Base-by-base conservation (phyloP, 1,140 invertebrate species). In the Caenorhabditis elegans region DNA sequence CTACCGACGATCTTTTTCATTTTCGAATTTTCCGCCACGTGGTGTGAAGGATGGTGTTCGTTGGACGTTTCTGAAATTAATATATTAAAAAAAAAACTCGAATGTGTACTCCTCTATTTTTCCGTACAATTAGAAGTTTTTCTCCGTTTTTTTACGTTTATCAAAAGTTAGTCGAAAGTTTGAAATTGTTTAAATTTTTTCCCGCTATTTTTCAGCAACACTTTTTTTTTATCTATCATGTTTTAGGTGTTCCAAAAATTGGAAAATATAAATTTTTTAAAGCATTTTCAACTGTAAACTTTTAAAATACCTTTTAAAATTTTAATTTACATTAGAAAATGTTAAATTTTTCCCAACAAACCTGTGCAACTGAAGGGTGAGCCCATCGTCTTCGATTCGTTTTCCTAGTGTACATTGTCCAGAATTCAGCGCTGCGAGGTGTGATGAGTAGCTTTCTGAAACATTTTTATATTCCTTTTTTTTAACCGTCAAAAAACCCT, bases 1-100 rank as follows among this genome's bases (percentile, higher is more conserved):
- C 31, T 36, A 79, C 78, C 78, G 78, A 55, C 78, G 78, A n/a
- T 79, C 78, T 19, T 48, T 79, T n/a, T 82, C 78, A 24, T 48
- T 79, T 28, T 82, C 80, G n/a, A 82, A 77, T 39, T 82, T 82
- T 8, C 80, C 80, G 24, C 75, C 75, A 39, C 80, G 65, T 43
- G 80, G 80, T 31, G 80, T 82, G 36, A 82, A 82, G 17, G 80
- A 82, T 51, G 80, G 39, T 24, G 65, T 76, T 28, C 80, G 39
- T 76, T 82, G 80, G 0, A 76, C 70, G 13, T 48, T 49, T 55
- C 80, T 82, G 47, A 48, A 76, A 49, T 13, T 0, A 4, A 26
- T 46, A 1, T 28, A 15, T 39, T 28, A 3, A 17, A 1, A 17
- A 11, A 47, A 77, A 0, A 17, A 1, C 3, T 0, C 15, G 3